Conservation (phyloP, 2,888 invertebrate species). For the Hyles lineata region DNA sequence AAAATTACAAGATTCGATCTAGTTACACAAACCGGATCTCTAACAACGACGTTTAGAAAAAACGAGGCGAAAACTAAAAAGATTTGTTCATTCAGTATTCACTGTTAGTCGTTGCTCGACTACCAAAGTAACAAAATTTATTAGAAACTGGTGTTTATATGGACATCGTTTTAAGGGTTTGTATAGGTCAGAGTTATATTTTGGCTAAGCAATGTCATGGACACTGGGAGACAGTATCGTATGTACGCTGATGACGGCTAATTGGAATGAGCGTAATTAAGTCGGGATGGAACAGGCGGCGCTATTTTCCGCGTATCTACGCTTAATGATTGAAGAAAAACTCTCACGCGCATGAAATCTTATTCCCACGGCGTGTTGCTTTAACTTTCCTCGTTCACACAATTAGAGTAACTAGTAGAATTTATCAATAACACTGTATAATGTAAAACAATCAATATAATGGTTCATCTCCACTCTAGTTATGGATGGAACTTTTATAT, state of each 20-base stretch:
- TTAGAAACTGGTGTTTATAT: not conserved
- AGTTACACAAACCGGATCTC: slow-evolving; percentile 9
- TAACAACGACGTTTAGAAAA: not conserved
- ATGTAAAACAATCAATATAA: not conserved
- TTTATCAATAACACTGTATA: slow-evolving; percentile 42
- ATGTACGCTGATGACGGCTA: not conserved
- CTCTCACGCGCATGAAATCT: slow-evolving; percentile 72
- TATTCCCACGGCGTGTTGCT: slow-evolving; percentile 72
- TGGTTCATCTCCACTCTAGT: not conserved
- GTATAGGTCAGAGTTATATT: not conserved
- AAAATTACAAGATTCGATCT: not conserved
- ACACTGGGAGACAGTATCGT: not conserved
- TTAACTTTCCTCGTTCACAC: slow-evolving; percentile 63
- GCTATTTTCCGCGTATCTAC: slow-evolving; percentile 59
- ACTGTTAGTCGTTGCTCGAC: slow-evolving; percentile 21
- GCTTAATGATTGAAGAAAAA: slow-evolving; percentile 54
- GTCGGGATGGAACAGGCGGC: slow-evolving; percentile 58
- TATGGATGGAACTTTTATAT: not conserved
- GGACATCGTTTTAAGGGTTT: not conserved
- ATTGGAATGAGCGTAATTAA: slow-evolving; percentile 48
- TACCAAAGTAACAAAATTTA: not conserved
- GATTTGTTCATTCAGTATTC: slow-evolving; percentile 10
- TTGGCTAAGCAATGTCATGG: no score
- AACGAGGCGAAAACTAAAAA: slow-evolving; percentile 1
- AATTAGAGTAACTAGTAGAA: slow-evolving; percentile 57